Percentiles rank a stretch among this genome's conserved stretches.
phyloP scores from a whole-genome alignment of 2,888 invertebrate species.

The Periphyllus acericola region DNA sequence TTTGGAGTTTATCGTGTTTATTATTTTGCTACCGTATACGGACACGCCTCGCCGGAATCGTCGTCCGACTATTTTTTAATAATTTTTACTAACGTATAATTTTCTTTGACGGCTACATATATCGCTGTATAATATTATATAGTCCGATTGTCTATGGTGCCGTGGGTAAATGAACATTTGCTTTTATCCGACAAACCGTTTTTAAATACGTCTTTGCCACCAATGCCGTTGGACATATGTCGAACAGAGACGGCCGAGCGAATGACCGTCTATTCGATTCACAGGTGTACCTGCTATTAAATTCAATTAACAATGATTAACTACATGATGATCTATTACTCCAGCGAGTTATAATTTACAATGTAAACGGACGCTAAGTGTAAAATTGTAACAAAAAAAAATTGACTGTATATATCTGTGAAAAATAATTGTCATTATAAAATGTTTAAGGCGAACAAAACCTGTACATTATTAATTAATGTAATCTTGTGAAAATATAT shows the following conservation, averaged over 20 bases:
- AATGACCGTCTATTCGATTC: neutral
- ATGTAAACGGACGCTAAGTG: too few relatives aligned
- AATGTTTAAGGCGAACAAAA: too few relatives aligned
- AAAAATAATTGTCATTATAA: too few relatives aligned
- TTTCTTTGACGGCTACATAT: neutral
- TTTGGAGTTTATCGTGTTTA: neutral
- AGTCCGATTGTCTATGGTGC: neutral
- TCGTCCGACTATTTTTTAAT: neutral
- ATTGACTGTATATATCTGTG: too few relatives aligned
- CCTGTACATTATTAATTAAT: too few relatives aligned
- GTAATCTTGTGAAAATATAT: too few relatives aligned
- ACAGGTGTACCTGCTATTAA: neutral
- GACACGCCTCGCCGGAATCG: neutral
- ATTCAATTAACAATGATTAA: too few relatives aligned
- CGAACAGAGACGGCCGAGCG: neutral
- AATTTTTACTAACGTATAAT: neutral
- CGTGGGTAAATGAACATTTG: neutral
- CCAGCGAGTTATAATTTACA: too few relatives aligned
- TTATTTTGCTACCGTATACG: neutral
- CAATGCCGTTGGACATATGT: neutral
- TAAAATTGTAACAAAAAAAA: too few relatives aligned
- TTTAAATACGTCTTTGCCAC: neutral
- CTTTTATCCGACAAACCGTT: conserved; percentile 3
- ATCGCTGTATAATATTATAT: neutral
- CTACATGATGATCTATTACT: too few relatives aligned